These are phyloP conservation scores for Cryptocephalus primarius DNA, from an alignment of 2,888 invertebrate species.

Conservation along the genomic window DNA sequence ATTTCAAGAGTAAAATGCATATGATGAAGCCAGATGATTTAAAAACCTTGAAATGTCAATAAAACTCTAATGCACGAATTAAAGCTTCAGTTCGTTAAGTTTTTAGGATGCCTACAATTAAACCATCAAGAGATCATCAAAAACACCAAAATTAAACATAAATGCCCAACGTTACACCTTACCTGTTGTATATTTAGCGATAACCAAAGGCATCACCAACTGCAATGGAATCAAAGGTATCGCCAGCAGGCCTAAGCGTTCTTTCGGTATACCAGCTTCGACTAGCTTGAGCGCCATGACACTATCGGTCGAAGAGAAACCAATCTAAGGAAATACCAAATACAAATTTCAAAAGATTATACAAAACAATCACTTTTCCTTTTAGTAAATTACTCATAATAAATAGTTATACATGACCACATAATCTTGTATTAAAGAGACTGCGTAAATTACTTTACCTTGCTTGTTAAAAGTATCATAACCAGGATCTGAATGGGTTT, in stretches of 20 bases:
- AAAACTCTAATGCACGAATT: no score
- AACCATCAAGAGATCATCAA: no score
- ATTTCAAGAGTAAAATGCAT: no score
- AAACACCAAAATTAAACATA: no score
- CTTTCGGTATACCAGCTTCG: slow-evolving; percentile 92
- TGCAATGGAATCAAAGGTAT: slow-evolving; percentile 92
- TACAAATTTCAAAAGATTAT: background rate
- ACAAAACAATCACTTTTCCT: background rate
- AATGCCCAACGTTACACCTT: no score
- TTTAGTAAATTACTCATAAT: no score
- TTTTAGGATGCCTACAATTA: no score
- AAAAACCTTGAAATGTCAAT: no score
- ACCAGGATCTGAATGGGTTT: slow-evolving; percentile 71
- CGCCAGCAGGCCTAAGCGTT: slow-evolving; percentile 84
- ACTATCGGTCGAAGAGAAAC: slow-evolving; percentile 92
- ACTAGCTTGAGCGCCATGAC: slow-evolving; percentile 91
- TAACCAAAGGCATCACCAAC: slow-evolving; percentile 74
- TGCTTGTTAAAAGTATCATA: slow-evolving; percentile 76
- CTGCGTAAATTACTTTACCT: slow-evolving; percentile 45
- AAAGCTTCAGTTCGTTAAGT: no score
- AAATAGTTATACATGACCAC: no score
- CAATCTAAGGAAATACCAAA: slow-evolving; percentile 55
- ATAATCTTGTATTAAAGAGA: background rate
- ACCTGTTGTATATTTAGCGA: slow-evolving; percentile 46
- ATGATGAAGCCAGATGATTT: no score